phyloP scores from a whole-genome alignment of 2,797 vertebrate species.

The Silurus aristotelis region DNA sequence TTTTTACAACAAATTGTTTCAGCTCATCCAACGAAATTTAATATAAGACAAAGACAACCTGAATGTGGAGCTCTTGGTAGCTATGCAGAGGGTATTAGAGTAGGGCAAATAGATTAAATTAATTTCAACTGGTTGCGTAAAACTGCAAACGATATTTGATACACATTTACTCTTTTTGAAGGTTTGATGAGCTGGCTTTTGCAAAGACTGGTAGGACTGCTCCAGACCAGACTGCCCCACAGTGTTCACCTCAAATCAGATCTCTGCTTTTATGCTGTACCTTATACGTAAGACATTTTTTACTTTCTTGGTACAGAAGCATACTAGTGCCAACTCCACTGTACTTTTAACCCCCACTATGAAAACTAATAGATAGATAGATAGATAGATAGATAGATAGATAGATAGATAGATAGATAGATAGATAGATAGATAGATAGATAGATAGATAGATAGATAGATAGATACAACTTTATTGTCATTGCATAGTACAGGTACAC shows the following conservation, averaged over 20 bases:
- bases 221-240: not conserved
- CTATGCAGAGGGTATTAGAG: not conserved
- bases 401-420: no score
- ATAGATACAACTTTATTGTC: no score
- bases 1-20: not conserved
- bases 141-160: not conserved
- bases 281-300: not conserved
- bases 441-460: no score
- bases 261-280: not conserved
- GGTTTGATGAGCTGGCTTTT: constrained; percentile 8
- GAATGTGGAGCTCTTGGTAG: not conserved
- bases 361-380: no score
- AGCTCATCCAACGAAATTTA: not conserved
- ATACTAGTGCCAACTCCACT: no score
- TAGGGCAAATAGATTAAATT: not conserved
- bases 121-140: not conserved
- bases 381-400: no score
- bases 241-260: not conserved
- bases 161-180: not conserved
- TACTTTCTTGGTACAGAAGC: not conserved
- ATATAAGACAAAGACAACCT: not conserved
- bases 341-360: no score
- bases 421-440: no score
- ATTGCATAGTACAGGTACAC: no score
- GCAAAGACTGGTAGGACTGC: not conserved